phyloP scores from a whole-genome alignment of 1,140 invertebrate species.

The Drosophila lowei region DNA sequence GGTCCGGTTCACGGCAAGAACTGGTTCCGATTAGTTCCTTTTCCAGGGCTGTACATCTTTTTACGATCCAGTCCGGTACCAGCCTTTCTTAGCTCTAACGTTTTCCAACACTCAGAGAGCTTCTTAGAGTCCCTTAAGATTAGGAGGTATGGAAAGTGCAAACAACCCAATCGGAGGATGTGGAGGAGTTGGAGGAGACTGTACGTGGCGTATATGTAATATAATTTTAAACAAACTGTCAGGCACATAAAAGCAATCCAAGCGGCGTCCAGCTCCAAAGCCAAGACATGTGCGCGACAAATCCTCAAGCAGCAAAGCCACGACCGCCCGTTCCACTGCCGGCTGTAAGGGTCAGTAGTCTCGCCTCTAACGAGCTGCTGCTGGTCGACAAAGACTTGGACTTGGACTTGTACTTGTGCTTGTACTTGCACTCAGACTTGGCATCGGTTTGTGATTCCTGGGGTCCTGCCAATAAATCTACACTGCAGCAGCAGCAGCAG shows the following conservation, averaged over 20 bases:
- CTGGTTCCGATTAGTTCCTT: no score
- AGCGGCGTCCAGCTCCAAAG: constrained; percentile 10
- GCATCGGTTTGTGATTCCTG: constrained; percentile 12
- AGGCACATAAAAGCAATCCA: constrained; percentile 54
- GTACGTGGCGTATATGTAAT: constrained; percentile 64
- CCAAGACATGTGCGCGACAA: constrained; percentile 52
- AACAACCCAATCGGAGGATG: constrained; percentile 24
- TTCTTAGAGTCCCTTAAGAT: no score
- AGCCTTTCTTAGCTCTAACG: no score
- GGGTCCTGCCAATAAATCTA: constrained; percentile 70
- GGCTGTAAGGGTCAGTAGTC: constrained; percentile 24
- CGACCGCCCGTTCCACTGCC: background rate
- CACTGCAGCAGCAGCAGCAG: constrained; percentile 10
- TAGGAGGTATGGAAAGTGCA: no score
- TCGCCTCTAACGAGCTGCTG: constrained; percentile 53
- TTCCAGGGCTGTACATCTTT: no score
- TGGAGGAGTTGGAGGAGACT: background rate
- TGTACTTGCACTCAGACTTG: constrained; percentile 1
- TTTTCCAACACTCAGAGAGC: no score
- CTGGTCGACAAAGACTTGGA: background rate
- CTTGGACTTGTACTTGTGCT: background rate
- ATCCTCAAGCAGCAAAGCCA: background rate
- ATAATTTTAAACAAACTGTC: constrained; percentile 71
- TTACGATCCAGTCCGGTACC: no score
- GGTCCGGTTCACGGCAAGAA: no score